A percentile compares a stretch with the other conserved stretches of the same genome.
Conservation (phyloP, 2,113 vertebrate genomes). For the Ondatra zibethicus region DNA sequence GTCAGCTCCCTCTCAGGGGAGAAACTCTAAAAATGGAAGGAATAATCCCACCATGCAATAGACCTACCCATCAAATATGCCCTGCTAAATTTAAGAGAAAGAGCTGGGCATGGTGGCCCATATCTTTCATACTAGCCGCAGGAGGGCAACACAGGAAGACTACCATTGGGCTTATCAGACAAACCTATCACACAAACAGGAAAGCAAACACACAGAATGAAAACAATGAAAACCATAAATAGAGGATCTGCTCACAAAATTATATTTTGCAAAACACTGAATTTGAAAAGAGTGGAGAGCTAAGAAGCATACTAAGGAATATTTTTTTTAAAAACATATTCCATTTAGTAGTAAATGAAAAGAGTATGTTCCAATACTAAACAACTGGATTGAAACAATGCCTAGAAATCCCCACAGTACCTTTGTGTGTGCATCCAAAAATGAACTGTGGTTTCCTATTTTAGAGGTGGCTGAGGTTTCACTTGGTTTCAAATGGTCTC, state of each 20-base stretch:
- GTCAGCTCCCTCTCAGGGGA: not conserved
- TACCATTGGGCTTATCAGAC: no score
- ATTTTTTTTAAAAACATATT: not conserved
- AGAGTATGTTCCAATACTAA: not conserved
- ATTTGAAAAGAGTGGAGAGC: not conserved
- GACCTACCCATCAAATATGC: not conserved
- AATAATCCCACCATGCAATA: not conserved
- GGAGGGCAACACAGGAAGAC: no score
- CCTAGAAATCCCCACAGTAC: not conserved
- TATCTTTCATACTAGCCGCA: not conserved
- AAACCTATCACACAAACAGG: not conserved
- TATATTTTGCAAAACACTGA: not conserved
- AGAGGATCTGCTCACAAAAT: not conserved
- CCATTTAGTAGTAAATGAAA: slow-evolving; percentile 1
- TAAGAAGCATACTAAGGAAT: slow-evolving; percentile 9
- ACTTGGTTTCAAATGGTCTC: not conserved
- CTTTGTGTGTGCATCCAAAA: not conserved
- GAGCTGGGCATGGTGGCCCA: no score
- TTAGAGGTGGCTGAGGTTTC: not conserved
- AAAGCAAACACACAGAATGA: not conserved
- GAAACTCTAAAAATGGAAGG: not conserved
- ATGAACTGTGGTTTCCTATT: not conserved
- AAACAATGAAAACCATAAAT: not conserved
- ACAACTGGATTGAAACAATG: not conserved
- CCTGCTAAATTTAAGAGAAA: not conserved